A percentile compares a stretch with the other conserved stretches of the same genome.
Evolutionary conservation across 1,140 invertebrate genomes (phyloP).

Genomic region (Drosophila sulfurigaster): DNA sequence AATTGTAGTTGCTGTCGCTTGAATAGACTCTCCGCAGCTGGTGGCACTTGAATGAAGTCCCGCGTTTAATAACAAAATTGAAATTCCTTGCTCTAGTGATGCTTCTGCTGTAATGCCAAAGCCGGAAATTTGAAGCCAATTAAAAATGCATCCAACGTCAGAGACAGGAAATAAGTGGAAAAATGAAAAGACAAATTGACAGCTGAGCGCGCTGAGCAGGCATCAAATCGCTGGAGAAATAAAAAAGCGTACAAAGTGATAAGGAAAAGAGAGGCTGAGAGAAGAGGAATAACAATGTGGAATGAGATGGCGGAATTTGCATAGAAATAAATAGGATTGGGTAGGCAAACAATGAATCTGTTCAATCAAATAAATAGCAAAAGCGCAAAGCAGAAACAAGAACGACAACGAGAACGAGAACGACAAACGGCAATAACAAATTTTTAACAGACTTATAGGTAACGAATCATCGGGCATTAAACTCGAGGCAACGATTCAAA

Average conservation of each 20-base stretch:
- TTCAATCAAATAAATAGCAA: constrained; percentile 64
- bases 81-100: constrained; percentile 42
- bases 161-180: constrained; percentile 68
- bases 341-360: constrained; percentile 42
- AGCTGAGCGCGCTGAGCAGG: constrained; percentile 28
- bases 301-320: constrained; percentile 26
- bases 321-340: constrained; percentile 68
- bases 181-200: constrained; percentile 69
- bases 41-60: constrained; percentile 14
- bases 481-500: constrained; percentile 15
- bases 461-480: constrained; percentile 43
- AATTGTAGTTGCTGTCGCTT: not conserved
- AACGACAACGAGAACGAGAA: not conserved
- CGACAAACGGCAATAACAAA: constrained; percentile 7
- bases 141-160: constrained; percentile 74
- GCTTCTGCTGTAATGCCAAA: constrained; percentile 27
- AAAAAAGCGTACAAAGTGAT: constrained; percentile 1
- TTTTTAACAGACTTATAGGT: constrained; percentile 15
- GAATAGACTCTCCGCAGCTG: not conserved
- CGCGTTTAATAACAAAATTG: constrained; percentile 61
- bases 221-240: constrained; percentile 29
- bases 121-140: constrained; percentile 78
- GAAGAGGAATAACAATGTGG: constrained; percentile 12
- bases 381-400: not conserved
- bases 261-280: constrained; percentile 18